Evolutionary conservation across 2,797 vertebrate species (phyloP), one percentile per base, ranked within the genome.

Genomic region (Lycodopsis pacificus): DNA sequence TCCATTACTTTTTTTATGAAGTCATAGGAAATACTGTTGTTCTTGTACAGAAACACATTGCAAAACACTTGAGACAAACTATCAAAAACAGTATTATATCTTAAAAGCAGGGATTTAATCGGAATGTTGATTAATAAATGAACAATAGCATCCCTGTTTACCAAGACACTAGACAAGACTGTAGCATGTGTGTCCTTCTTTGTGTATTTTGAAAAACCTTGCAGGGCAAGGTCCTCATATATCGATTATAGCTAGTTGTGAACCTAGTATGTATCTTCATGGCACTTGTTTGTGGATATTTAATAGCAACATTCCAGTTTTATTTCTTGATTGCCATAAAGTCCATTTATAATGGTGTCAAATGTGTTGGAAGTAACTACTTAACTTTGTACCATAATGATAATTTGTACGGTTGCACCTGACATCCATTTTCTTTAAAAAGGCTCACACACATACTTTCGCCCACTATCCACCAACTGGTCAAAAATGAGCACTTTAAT

Each of bases 401-500:
- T 57, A 62, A 76, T 38, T 53, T 82, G 34, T 44, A 63, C 8
- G 22, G 61, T 44, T 63, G 61, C 69, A 65, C 38, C 34, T 71
- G 34, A 76, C 36, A 77, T 36, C 15, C n/a, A 76, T 80, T 80
- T 75, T 82, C 44, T 57, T 38, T 48, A 40, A 12, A 44, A 66
- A 77, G 27, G 27, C 27, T 51, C 30, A 80, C 40, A 73, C 15
- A 80, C 19, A 75, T 44, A 38, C 22, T 59, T 59, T 76, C n/a
- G 80, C 27, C 65, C 44, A 74, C 36, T 58, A 44, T 82, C 66
- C 67, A 70, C 19, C 56, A 88, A 88, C 86, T 88, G 84, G 83
- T 57, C 20, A 87, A 73, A 88, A 77, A 69, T 25, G 85, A 95
- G 96, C 95, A 94, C 95, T 95, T 95, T 81, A 95, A 87, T 83